phyloP scores from a whole-genome alignment of 2,888 invertebrate species.

The Drosophila nr. perissopoda region DNA sequence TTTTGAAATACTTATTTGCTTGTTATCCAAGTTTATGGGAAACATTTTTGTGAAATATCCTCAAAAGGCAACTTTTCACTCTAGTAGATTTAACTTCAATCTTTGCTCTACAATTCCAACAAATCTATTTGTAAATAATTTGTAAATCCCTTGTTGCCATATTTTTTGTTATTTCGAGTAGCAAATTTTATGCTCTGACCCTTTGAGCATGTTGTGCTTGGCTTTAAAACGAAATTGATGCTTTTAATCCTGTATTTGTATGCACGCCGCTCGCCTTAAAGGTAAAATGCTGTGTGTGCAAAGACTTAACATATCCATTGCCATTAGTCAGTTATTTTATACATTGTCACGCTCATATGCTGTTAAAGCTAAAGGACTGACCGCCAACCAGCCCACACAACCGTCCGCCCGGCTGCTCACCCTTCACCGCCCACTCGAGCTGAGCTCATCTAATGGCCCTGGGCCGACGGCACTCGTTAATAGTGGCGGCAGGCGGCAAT shows the following conservation, averaged over 20 bases:
- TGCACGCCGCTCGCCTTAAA: background rate
- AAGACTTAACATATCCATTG: constrained; percentile 2
- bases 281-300: constrained; percentile 6
- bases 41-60: background rate
- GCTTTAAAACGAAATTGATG: background rate
- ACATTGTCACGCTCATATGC: constrained; percentile 35
- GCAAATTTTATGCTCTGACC: background rate
- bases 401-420: background rate
- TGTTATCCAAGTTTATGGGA: background rate
- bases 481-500: constrained; percentile 38
- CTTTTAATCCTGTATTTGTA: constrained; percentile 6
- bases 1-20: background rate
- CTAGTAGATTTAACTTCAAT: background rate
- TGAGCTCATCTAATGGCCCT: constrained; percentile 53
- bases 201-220: background rate
- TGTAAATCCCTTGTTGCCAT: background rate
- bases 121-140: background rate
- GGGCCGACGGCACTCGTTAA: background rate
- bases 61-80: background rate
- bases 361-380: background rate
- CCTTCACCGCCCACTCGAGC: background rate
- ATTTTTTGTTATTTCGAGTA: background rate
- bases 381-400: background rate
- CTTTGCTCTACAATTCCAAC: background rate
- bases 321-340: constrained; percentile 24